Percentiles rank a stretch among this genome's conserved stretches.
phyloP scores from a whole-genome alignment of 2,797 vertebrate genomes.

The Sebastes paucispinis region DNA sequence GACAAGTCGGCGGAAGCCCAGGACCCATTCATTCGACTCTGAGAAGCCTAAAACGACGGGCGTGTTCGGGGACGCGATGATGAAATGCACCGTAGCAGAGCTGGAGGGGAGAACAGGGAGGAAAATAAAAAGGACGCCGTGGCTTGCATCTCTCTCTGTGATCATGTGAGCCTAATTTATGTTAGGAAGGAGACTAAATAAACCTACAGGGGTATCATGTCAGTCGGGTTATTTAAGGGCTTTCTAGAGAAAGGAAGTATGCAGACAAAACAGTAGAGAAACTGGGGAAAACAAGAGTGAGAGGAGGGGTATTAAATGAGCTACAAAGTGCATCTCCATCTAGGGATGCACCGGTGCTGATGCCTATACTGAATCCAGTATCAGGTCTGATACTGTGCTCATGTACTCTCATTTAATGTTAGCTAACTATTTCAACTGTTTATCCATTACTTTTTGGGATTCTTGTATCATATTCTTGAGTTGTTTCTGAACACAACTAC shows the following conservation, averaged over 20 bases:
- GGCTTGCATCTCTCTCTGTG: slow-evolving; percentile 16
- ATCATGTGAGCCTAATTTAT: slow-evolving; percentile 35
- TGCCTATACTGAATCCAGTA: no score
- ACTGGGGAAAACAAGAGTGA: neutral
- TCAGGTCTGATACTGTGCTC: no score
- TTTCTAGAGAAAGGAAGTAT: neutral
- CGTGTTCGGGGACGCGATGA: slow-evolving; percentile 35
- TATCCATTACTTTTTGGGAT: no score
- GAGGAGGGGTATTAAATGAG: neutral
- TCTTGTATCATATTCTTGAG: no score
- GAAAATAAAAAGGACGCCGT: slow-evolving; percentile 35
- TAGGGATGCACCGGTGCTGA: no score
- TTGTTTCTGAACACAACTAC: no score
- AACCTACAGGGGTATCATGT: slow-evolving; percentile 17
- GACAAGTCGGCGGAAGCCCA: slow-evolving; percentile 55
- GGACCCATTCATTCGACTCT: slow-evolving; percentile 58
- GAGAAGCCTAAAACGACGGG: slow-evolving; percentile 25
- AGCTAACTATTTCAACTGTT: no score
- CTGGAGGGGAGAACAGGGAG: slow-evolving; percentile 22
- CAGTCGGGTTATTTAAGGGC: slow-evolving; percentile 24
- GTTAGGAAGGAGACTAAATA: slow-evolving; percentile 31
- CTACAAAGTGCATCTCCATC: neutral
- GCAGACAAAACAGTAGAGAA: neutral
- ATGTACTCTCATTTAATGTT: no score
- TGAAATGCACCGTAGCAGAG: slow-evolving; percentile 43